phyloP scores from a whole-genome alignment of 2,888 invertebrate species.

The Chrysolina americana region DNA sequence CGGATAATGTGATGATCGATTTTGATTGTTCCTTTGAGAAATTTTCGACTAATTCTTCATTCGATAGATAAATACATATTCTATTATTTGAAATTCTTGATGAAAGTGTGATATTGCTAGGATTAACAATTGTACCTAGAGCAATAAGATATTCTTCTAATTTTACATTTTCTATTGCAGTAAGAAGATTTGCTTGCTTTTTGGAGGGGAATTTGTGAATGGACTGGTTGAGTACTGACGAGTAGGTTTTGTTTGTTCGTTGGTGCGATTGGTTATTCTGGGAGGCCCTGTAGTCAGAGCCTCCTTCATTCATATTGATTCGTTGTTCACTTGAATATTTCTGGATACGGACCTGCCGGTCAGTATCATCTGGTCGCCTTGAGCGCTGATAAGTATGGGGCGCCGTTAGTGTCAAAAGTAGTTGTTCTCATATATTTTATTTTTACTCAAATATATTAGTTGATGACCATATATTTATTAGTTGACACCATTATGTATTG shows the following conservation, averaged over 20 bases:
- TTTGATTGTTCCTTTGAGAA: neutral
- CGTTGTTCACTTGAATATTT: neutral
- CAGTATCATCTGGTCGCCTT: neutral
- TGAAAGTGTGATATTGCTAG: neutral
- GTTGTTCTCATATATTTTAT: too few relatives aligned
- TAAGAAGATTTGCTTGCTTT: neutral
- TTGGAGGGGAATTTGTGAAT: neutral
- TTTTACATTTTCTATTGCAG: neutral
- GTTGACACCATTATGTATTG: too few relatives aligned
- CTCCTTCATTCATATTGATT: neutral
- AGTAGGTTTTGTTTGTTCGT: neutral
- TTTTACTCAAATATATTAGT: too few relatives aligned
- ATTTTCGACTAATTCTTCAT: neutral
- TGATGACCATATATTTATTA: too few relatives aligned
- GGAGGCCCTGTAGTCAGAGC: neutral
- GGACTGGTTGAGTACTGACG: neutral
- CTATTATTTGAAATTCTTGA: neutral
- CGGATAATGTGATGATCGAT: neutral
- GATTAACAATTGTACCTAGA: neutral
- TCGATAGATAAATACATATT: neutral
- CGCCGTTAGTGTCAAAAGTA: too few relatives aligned
- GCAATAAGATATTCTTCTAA: neutral
- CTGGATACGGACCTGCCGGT: constrained; percentile 1
- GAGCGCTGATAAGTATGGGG: too few relatives aligned
- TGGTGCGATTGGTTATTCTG: neutral